Percentiles rank a stretch among this genome's conserved stretches.
Evolutionary conservation across 2,888 invertebrate species (phyloP).

Genomic region (Lagria hirta): DNA sequence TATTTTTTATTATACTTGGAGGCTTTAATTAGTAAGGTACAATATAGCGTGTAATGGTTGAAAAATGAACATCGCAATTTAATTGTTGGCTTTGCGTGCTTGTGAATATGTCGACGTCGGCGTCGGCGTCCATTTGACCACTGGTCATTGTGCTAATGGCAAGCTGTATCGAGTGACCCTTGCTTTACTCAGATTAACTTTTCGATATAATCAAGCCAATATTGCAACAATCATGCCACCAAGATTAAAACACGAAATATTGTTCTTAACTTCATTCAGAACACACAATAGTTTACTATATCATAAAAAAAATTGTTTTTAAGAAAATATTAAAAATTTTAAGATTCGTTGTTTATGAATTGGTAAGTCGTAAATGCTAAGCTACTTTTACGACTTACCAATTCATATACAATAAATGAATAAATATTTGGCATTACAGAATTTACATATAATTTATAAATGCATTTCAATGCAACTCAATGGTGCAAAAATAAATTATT

Average conservation of each 20-base stretch:
- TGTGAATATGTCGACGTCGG: slow-evolving; percentile 19
- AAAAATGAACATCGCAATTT: slow-evolving; percentile 30
- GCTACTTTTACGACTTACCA: too few relatives aligned
- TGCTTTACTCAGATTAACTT: slow-evolving; percentile 48
- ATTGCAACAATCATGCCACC: slow-evolving; percentile 51
- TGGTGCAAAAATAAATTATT: too few relatives aligned
- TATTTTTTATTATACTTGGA: neutral
- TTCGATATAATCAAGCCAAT: slow-evolving; percentile 48
- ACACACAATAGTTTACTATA: too few relatives aligned
- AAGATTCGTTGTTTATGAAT: too few relatives aligned
- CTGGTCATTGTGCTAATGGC: slow-evolving; percentile 52
- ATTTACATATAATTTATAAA: too few relatives aligned
- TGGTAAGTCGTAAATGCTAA: too few relatives aligned
- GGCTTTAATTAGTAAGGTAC: slow-evolving; percentile 6
- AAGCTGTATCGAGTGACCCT: slow-evolving; percentile 50
- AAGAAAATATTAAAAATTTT: too few relatives aligned
- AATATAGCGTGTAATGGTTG: slow-evolving; percentile 23
- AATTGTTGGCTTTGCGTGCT: slow-evolving; percentile 33
- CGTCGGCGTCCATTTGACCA: slow-evolving; percentile 32
- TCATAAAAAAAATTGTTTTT: too few relatives aligned
- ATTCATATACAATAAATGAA: too few relatives aligned
- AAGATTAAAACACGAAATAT: slow-evolving; percentile 39
- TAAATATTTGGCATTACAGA: too few relatives aligned
- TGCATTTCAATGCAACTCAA: too few relatives aligned
- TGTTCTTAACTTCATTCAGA: too few relatives aligned